A percentile compares a stretch with the other conserved stretches of the same genome.
These are phyloP conservation scores for Contarinia nasturtii DNA, from an alignment of 1,140 invertebrate genomes.

Conservation along the genomic window DNA sequence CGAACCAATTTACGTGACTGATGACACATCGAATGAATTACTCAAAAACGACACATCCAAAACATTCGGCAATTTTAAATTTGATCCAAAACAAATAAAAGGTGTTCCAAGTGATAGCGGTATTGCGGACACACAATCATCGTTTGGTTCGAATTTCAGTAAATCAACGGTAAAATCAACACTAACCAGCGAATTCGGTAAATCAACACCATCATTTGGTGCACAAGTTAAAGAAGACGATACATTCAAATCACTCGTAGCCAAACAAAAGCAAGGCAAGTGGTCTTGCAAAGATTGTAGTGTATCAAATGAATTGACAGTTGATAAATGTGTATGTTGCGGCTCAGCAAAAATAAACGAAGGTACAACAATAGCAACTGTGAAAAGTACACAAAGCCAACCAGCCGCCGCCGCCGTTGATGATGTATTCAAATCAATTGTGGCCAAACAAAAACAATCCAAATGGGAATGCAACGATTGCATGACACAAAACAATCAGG, in stretches of 20 bases:
- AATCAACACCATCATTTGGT: conserved; percentile 3
- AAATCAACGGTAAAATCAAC: neutral
- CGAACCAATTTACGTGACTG: conserved; percentile 22
- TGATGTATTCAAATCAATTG: conserved; percentile 15
- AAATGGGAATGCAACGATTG: conserved; percentile 48
- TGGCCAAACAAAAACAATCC: conserved; percentile 17
- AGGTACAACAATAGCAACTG: neutral
- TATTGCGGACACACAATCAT: neutral
- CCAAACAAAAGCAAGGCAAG: neutral
- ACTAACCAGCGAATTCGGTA: neutral
- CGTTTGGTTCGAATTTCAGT: neutral
- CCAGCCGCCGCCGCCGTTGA: conserved; percentile 32
- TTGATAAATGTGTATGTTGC: conserved; percentile 43
- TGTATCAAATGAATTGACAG: conserved; percentile 36
- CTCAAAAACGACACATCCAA: no score
- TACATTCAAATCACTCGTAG: neutral
- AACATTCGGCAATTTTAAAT: no score
- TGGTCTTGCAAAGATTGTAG: conserved; percentile 49
- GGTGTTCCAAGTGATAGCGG: neutral
- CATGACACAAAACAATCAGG: conserved; percentile 36
- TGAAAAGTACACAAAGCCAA: conserved; percentile 10
- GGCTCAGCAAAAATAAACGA: conserved; percentile 27
- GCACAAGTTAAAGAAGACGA: neutral
- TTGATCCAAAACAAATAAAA: neutral
- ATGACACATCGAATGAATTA: conserved; percentile 5